Evolutionary conservation across 2,113 vertebrate species (phyloP), one percentile per base, ranked within the genome.

Genomic region (Hydropotes inermis): DNA sequence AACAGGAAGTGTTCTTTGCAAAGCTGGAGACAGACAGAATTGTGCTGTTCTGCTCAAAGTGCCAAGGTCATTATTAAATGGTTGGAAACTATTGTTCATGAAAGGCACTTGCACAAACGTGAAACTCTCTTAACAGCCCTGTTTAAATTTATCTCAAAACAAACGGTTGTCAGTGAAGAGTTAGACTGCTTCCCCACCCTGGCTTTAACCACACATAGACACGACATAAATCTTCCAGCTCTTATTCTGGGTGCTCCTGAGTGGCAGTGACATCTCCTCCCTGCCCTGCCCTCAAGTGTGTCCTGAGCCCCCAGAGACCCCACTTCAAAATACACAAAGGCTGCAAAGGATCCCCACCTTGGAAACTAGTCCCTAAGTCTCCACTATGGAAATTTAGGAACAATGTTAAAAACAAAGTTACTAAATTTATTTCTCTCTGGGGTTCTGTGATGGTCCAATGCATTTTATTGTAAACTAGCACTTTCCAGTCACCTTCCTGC

Each of bases 41-140:
- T 98, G 98, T 60, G 85, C 98, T 96, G 93, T 97, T 99, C 98
- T 98, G 97, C 6, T 83, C 87, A 98, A 98, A 95, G 98, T 97
- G 98, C 98, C 97, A 3, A 98, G 98, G 98, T 98, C 98, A 98
- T 98, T 98, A 99, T 98, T 98, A 98, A 99, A 96, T 98, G 97
- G 96, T 98, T 99, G 98, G 99, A 98, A 99, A 98, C 97, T 98
- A 98, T 98, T 98, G 98, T 98, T 98, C 97, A 87, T 96, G 98
- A 98, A 98, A 98, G 96, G 91, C 47, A 0, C 97, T 98, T 97
- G 93, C 91, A 96, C 93, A 97, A 98, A 97, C 0, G 0, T 96
- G 97, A 98, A 97, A 95, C 85, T 95, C 98, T 96, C 98, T 98
- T 98, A 98, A 98, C 60, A 76, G 96, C 97, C 96, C 97, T 25